Base-by-base conservation (phyloP, 1,140 invertebrate genomes). In the Planococcus citri region DNA sequence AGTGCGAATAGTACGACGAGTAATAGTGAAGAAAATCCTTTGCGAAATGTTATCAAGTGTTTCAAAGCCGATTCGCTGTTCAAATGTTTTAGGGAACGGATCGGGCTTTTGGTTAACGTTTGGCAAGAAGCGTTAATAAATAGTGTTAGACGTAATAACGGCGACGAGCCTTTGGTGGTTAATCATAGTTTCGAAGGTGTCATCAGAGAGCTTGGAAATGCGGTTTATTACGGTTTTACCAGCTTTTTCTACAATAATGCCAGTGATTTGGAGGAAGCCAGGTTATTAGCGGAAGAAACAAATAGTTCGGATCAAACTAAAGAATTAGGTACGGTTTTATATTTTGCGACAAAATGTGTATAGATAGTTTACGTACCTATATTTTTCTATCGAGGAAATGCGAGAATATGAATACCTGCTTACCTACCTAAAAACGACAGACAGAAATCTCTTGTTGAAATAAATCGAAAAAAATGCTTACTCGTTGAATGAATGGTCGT, bases 51-150 rank as follows among this genome's bases (percentile, higher is more conserved):
- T 12, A 25, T 64, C 4, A 12, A 27, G 9, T 64, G 60, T 27
- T 27, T 64, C 22, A 64, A 20, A 20, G 60, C 21, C 22, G 60
- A 64, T 25, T 64, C 60, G 60, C 10, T 64, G 60, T 64, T 64
- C 22, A 64, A 64, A 64, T 64, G 60, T 20, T 64, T 64, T 21
- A 64, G 24, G 10, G 60, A 64, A 24, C 9, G 60, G 22, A 21
- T 64, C 22, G 60, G 60, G 4, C 8, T 27, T 27, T 17, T 64
- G 10, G 24, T 64, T 9, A 64, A 64, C 2, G 60, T 64, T 24
- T 64, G 60, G 60, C 10, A 20, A 27, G 22, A 64, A 4, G 25
- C 60, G 60, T 25, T 64, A 17, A 10, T 64, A 4, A 64, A 64
- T 25, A 64, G 60, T 27, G 60, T 64, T 12, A 10, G 60, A 24